Evolutionary conservation across 2,888 invertebrate genomes (phyloP).

Genomic region (Drosophila parthenogenetica): DNA sequence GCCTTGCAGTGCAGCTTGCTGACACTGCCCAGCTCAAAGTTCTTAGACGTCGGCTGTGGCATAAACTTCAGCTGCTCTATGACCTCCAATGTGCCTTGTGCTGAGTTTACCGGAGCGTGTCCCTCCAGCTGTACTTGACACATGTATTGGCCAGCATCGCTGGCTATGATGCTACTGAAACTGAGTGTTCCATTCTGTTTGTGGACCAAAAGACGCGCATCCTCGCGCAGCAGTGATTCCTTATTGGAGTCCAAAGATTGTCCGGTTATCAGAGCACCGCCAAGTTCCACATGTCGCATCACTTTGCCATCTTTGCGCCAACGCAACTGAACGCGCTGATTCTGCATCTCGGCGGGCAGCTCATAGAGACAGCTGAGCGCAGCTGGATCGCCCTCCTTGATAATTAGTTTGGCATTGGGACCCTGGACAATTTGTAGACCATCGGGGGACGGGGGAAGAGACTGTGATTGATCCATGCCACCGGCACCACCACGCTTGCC

Average conservation of each 20-base stretch:
- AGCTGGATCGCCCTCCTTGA: conserved; percentile 88
- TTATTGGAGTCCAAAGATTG: conserved; percentile 49
- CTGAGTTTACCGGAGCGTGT: conserved; percentile 81
- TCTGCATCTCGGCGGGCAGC: conserved; percentile 77
- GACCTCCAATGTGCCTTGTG: conserved; percentile 81
- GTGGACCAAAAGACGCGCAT: conserved; percentile 81
- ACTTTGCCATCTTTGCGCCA: conserved; percentile 90
- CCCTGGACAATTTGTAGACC: conserved; percentile 72
- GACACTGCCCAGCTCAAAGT: conserved; percentile 92
- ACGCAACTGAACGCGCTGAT: conserved; percentile 80
- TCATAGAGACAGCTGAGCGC: conserved; percentile 88
- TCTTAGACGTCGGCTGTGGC: conserved; percentile 92
- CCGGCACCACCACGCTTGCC: conserved; percentile 82
- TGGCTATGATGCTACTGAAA: conserved; percentile 82
- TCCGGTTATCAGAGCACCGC: conserved; percentile 61
- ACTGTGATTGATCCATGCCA: conserved; percentile 42
- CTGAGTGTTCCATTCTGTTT: conserved; percentile 84
- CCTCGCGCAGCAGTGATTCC: conserved; percentile 82
- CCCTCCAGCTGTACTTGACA: conserved; percentile 85
- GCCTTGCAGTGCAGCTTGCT: conserved; percentile 96
- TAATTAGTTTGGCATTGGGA: conserved; percentile 85
- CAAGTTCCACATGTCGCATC: conserved; percentile 83
- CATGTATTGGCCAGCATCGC: conserved; percentile 84
- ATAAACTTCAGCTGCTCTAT: conserved; percentile 93
- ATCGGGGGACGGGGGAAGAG: conserved; percentile 49